Conservation (phyloP, 2,888 invertebrate species). For the Meteorus cinctellus region DNA sequence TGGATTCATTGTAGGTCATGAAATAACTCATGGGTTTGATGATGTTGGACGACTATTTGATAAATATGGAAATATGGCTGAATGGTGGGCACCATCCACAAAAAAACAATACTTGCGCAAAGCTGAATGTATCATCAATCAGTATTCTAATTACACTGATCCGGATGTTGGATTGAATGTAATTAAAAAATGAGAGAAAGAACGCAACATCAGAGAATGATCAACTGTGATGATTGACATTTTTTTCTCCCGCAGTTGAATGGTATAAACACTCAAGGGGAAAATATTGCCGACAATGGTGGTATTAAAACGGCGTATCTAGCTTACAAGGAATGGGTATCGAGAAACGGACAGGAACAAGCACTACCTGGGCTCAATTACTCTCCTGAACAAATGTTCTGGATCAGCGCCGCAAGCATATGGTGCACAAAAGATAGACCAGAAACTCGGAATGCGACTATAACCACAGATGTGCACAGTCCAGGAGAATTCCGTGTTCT, state of each 20-base stretch:
- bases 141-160: constrained; percentile 95
- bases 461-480: constrained; percentile 88
- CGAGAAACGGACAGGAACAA: constrained; percentile 79
- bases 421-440: constrained; percentile 82
- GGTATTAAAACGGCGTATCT: constrained; percentile 93
- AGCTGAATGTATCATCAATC: constrained; percentile 93
- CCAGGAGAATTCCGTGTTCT: constrained; percentile 79
- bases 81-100: constrained; percentile 94
- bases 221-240: no score
- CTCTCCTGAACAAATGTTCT: constrained; percentile 81
- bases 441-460: constrained; percentile 80
- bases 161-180: constrained; percentile 88
- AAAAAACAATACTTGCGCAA: constrained; percentile 87
- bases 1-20: constrained; percentile 91
- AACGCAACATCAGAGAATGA: no score
- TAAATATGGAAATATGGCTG: constrained; percentile 90
- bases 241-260: background rate
- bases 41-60: constrained; percentile 93
- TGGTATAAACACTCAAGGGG: constrained; percentile 91
- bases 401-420: constrained; percentile 78
- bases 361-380: constrained; percentile 83
- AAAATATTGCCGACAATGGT: constrained; percentile 96
- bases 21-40: constrained; percentile 93
- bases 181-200: constrained; percentile 64
- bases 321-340: constrained; percentile 85